A percentile compares a stretch with the other conserved stretches of the same genome.
These are phyloP conservation scores for Lagria hirta DNA, from an alignment of 2,888 invertebrate genomes.

Conservation along the genomic window DNA sequence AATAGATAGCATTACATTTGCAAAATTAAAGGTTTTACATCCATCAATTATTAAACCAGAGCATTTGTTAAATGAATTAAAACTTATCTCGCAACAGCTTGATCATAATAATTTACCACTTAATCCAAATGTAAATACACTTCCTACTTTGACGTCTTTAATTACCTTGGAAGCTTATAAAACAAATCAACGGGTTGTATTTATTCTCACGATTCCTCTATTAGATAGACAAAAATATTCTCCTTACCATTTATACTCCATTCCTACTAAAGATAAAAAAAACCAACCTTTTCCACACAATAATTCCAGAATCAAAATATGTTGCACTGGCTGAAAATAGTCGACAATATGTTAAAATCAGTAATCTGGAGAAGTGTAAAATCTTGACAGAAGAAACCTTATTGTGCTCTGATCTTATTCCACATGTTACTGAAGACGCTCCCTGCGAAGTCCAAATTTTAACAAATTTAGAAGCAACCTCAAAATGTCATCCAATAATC, in stretches of 20 bases:
- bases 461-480: neutral
- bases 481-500: slow-evolving; percentile 1
- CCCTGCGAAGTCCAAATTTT: slow-evolving; percentile 5
- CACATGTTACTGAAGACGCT: neutral
- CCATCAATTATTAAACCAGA: slow-evolving; percentile 5
- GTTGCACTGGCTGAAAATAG: too few relatives aligned
- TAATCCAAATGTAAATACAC: neutral
- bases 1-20: neutral
- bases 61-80: slow-evolving; percentile 1
- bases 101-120: slow-evolving; percentile 6
- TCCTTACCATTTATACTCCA: slow-evolving; percentile 1
- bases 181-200: slow-evolving; percentile 1
- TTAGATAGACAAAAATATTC: slow-evolving; percentile 1
- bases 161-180: slow-evolving; percentile 2
- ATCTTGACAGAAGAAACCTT: neutral
- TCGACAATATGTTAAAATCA: too few relatives aligned
- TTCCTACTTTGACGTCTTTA: neutral
- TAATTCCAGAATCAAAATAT: too few relatives aligned
- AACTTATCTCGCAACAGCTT: neutral
- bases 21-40: slow-evolving; percentile 3
- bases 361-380: too few relatives aligned
- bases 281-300: slow-evolving; percentile 4
- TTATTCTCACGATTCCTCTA: slow-evolving; percentile 3
- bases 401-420: neutral
- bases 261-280: slow-evolving; percentile 4